Conservation (phyloP, 2,888 invertebrate species). For the Biston betularia region DNA sequence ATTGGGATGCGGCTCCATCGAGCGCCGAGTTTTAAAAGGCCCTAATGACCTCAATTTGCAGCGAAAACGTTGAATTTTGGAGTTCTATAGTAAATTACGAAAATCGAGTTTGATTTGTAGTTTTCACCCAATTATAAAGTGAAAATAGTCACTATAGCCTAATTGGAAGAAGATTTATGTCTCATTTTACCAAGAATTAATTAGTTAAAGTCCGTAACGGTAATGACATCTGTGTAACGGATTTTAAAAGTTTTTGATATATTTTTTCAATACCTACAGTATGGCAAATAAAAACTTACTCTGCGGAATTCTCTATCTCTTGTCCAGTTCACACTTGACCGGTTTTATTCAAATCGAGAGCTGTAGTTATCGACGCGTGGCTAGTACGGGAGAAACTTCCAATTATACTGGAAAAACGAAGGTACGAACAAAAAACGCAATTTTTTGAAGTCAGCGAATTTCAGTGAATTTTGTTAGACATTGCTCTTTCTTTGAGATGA, state of each 20-base stretch:
- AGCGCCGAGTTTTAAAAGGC: conserved; percentile 50
- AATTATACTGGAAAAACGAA: conserved; percentile 18
- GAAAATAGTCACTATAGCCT: too few species aligned
- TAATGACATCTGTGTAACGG: too few species aligned
- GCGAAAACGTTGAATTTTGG: conserved; percentile 36
- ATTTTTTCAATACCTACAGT: not conserved
- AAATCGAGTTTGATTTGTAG: not conserved
- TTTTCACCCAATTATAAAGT: not conserved
- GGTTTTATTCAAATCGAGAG: conserved; percentile 28
- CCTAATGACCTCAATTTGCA: conserved; percentile 50
- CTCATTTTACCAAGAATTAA: too few species aligned
- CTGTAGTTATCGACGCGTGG: conserved; percentile 29
- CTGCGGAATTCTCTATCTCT: not conserved
- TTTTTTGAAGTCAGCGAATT: conserved; percentile 3
- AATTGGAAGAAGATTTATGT: too few species aligned
- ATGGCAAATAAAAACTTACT: not conserved
- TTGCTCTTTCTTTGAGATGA: not conserved
- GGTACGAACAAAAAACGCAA: conserved; percentile 2
- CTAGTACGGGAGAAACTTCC: conserved; percentile 22
- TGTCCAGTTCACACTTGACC: conserved; percentile 2
- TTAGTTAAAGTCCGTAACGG: too few species aligned
- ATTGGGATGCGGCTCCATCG: conserved; percentile 62
- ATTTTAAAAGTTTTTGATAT: too few species aligned
- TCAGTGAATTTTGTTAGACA: not conserved
- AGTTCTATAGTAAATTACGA: not conserved